A percentile compares a stretch with the other conserved stretches of the same genome.
Evolutionary conservation across 2,113 vertebrate species (phyloP).

Genomic region (Heterocephalus glaber): DNA sequence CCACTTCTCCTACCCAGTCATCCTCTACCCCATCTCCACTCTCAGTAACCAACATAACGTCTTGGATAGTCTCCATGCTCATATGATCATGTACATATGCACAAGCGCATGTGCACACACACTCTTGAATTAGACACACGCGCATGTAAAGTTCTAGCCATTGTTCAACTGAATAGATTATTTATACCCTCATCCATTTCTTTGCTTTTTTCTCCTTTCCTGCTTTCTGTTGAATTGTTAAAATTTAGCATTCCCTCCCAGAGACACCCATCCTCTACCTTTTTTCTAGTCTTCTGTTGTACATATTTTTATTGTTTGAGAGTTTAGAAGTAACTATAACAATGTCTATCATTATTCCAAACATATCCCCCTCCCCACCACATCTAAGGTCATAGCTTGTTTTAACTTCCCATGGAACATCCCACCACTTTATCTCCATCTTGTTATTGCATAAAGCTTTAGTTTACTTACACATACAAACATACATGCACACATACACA

Average conservation of each 20-base stretch:
- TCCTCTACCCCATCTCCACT: background rate
- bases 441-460: background rate
- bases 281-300: background rate
- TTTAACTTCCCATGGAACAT: background rate
- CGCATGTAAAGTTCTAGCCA: background rate
- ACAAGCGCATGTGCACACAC: background rate
- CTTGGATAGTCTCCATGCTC: background rate
- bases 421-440: background rate
- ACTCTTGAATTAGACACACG: background rate
- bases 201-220: background rate
- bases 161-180: background rate
- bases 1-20: background rate
- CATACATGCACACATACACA: background rate
- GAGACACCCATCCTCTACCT: background rate
- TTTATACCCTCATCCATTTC: background rate
- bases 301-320: background rate
- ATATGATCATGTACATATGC: accelerated
- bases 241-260: background rate
- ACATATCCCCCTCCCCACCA: background rate
- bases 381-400: background rate
- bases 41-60: too few species aligned
- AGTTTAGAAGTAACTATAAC: background rate
- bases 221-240: constrained; percentile 19
- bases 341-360: background rate
- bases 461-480: background rate